phyloP scores from a whole-genome alignment of 2,113 vertebrate genomes.

The Cyphomyrus plagiostoma region DNA sequence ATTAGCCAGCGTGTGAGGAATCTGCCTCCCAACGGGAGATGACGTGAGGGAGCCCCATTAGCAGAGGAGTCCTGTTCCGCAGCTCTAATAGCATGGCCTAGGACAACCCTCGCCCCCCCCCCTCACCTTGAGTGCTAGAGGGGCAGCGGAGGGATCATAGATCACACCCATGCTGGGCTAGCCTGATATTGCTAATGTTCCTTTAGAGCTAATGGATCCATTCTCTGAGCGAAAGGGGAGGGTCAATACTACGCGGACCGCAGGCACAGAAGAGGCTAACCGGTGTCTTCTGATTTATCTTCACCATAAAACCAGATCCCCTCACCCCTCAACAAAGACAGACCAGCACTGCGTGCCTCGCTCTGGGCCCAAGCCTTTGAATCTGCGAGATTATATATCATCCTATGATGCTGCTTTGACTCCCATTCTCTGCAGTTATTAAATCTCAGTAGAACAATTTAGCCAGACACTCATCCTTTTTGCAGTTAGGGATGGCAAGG shows the following conservation, averaged over 20 bases:
- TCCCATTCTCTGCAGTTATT: constrained; percentile 15
- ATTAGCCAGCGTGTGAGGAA: constrained; percentile 13
- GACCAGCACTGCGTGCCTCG: background rate
- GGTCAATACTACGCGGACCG: background rate
- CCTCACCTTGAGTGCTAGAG: constrained; percentile 12
- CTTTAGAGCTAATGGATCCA: constrained; percentile 25
- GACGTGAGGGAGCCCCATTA: constrained; percentile 12
- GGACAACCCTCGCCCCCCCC: background rate
- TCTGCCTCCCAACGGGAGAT: constrained; percentile 5
- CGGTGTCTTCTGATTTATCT: constrained; percentile 18
- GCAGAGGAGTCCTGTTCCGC: background rate
- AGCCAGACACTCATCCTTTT: background rate
- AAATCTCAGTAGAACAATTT: constrained; percentile 14
- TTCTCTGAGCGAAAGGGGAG: background rate
- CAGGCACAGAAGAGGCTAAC: background rate
- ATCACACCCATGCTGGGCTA: constrained; percentile 2
- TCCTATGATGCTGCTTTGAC: constrained; percentile 10
- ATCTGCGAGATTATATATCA: constrained; percentile 10
- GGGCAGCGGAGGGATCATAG: constrained; percentile 12
- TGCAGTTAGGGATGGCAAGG: constrained; percentile 10
- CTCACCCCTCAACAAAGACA: background rate
- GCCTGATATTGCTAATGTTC: constrained; percentile 18
- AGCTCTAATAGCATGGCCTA: constrained; percentile 5
- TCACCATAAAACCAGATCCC: constrained; percentile 13
- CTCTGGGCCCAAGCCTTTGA: background rate